A percentile compares a stretch with the other conserved stretches of the same genome.
Conservation (phyloP, 2,113 vertebrate species). For the Geococcyx californianus region DNA sequence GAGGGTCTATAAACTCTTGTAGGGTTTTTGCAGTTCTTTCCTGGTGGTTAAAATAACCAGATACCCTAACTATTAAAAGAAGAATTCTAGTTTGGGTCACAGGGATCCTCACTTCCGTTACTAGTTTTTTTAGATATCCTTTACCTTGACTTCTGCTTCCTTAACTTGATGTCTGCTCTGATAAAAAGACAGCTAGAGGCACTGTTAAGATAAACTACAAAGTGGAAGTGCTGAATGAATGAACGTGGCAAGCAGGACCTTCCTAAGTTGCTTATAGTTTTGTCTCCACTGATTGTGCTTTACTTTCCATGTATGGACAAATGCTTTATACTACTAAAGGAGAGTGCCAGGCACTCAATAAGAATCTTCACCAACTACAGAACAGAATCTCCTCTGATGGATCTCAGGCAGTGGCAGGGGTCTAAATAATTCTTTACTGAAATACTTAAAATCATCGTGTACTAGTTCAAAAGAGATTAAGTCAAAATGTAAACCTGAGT, state of each 20-base stretch:
- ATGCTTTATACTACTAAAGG: fast-evolving
- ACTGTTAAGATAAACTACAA: slow-evolving; percentile 2
- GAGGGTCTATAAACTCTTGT: not conserved
- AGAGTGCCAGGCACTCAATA: not conserved
- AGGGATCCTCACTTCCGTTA: not conserved
- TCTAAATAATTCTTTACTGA: not conserved
- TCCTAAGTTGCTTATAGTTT: not conserved
- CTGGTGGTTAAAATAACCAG: not conserved
- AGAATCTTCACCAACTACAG: slow-evolving; percentile 9
- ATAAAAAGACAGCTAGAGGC: not conserved
- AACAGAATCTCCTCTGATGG: not conserved
- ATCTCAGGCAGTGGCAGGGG: not conserved
- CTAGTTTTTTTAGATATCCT: not conserved
- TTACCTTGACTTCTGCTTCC: not conserved
- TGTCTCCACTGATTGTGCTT: not conserved
- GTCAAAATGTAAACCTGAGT: not conserved
- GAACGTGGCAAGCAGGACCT: not conserved
- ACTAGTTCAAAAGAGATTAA: not conserved
- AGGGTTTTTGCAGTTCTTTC: not conserved
- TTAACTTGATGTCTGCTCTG: not conserved
- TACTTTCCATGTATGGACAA: not conserved
- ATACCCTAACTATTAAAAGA: not conserved
- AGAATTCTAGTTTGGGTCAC: not conserved
- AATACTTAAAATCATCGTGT: not conserved
- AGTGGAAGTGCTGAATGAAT: slow-evolving; percentile 17